Evolutionary conservation across 1,140 invertebrate species (phyloP).

Genomic region (Drosophila kurseongensis): DNA sequence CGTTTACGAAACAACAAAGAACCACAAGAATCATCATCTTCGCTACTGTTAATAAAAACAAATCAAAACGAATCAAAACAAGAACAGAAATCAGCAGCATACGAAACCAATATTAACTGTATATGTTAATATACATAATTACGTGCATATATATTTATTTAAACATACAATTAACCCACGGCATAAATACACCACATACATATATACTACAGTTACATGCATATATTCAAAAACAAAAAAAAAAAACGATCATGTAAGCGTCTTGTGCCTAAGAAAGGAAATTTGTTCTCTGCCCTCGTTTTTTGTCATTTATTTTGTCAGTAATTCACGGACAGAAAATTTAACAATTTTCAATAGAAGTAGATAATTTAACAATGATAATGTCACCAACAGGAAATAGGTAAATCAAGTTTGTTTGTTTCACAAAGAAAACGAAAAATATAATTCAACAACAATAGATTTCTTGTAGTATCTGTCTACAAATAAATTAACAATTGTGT

Average conservation of each 20-base stretch:
- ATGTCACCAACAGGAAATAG: not conserved
- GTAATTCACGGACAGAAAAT: not conserved
- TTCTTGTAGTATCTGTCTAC: not conserved
- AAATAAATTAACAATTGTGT: not conserved
- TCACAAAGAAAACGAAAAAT: not conserved
- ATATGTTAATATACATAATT: constrained; percentile 49
- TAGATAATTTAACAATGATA: too few species aligned
- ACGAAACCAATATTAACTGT: constrained; percentile 44
- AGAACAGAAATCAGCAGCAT: constrained; percentile 22
- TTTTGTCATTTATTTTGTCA: constrained; percentile 3
- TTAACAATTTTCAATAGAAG: not conserved
- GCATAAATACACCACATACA: constrained; percentile 40
- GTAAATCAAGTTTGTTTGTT: not conserved
- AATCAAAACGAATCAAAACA: constrained; percentile 16
- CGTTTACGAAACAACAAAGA: constrained; percentile 52
- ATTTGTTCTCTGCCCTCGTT: not conserved
- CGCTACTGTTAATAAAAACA: constrained; percentile 38
- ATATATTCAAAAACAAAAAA: constrained; percentile 17
- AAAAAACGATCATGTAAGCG: constrained; percentile 16
- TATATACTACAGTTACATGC: constrained; percentile 29
- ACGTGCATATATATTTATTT: constrained; percentile 48
- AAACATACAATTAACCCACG: constrained; percentile 53
- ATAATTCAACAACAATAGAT: not conserved
- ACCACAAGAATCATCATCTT: constrained; percentile 53
- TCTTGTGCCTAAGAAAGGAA: constrained; percentile 17